Conservation (phyloP, 2,888 invertebrate genomes). For the Diplazon laetatorius region DNA sequence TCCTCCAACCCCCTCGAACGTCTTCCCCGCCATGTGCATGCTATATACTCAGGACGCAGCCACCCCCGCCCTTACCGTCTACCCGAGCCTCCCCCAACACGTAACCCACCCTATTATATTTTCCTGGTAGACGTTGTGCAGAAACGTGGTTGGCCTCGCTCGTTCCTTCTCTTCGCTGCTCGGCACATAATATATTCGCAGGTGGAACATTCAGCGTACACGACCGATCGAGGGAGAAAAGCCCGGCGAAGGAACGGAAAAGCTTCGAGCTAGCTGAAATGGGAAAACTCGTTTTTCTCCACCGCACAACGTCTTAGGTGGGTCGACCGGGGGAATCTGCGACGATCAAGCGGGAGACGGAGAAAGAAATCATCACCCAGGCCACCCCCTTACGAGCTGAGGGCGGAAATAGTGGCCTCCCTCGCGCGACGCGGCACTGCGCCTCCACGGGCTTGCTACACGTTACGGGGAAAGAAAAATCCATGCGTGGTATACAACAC, state of each 20-base stretch:
- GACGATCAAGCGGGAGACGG: conserved; percentile 49
- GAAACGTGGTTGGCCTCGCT: conserved; percentile 51
- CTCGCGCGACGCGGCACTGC: conserved; percentile 33
- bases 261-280: conserved; percentile 56
- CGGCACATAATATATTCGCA: conserved; percentile 60
- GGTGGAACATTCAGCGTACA: conserved; percentile 61
- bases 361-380: conserved; percentile 62
- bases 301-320: conserved; percentile 46
- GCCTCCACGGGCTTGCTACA: conserved; percentile 32
- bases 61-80: conserved; percentile 47
- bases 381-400: conserved; percentile 45
- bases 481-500: conserved; percentile 48
- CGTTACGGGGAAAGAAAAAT: conserved; percentile 30
- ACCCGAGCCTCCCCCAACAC: conserved; percentile 61
- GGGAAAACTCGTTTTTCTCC: conserved; percentile 62
- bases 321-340: conserved; percentile 56
- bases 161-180: conserved; percentile 53
- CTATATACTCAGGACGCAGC: conserved; percentile 37
- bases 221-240: conserved; percentile 44
- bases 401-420: conserved; percentile 59
- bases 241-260: conserved; percentile 50
- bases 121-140: conserved; percentile 52
- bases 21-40: conserved; percentile 46
- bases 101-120: conserved; percentile 56
- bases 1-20: conserved; percentile 69